A percentile compares a stretch with the other conserved stretches of the same genome.
phyloP scores from a whole-genome alignment of 1,140 invertebrate species.

The Hirudo medicinalis region DNA sequence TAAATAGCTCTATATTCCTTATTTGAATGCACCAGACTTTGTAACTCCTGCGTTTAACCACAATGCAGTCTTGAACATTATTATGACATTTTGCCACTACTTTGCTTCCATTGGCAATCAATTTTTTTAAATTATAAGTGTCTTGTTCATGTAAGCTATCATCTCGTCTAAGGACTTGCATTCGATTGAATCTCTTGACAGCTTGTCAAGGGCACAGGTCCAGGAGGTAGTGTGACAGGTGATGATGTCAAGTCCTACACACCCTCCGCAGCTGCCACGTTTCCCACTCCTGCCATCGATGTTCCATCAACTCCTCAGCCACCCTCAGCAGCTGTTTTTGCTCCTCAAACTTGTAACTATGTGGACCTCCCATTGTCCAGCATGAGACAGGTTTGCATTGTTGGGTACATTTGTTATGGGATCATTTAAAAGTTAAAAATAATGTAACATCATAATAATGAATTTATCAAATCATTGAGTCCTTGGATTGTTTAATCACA shows the following conservation, averaged over 20 bases:
- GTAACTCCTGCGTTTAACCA: no score
- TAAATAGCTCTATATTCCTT: no score
- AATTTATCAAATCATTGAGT: no score
- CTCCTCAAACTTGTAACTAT: constrained; percentile 41
- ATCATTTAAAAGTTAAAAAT: no score
- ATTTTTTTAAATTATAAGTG: not conserved
- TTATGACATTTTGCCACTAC: no score
- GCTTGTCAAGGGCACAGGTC: constrained; percentile 60
- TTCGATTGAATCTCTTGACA: constrained; percentile 39
- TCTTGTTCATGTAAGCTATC: no score
- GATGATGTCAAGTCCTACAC: constrained; percentile 56
- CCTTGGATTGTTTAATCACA: no score
- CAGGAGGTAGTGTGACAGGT: constrained; percentile 74
- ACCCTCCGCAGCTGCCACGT: constrained; percentile 31
- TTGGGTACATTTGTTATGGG: not conserved
- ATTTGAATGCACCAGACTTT: no score
- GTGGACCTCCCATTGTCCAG: constrained; percentile 72
- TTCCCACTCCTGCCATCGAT: constrained; percentile 17
- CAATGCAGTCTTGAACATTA: no score
- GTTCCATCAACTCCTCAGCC: constrained; percentile 29
- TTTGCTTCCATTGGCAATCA: not conserved
- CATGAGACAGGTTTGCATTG: constrained; percentile 53
- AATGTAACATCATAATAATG: no score
- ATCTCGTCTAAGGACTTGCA: constrained; percentile 8
- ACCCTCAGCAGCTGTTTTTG: constrained; percentile 22